Percentiles rank a stretch among this genome's conserved stretches.
These are phyloP conservation scores for Trichacis sp. DNA, from an alignment of 2,888 invertebrate species.

Conservation along the genomic window DNA sequence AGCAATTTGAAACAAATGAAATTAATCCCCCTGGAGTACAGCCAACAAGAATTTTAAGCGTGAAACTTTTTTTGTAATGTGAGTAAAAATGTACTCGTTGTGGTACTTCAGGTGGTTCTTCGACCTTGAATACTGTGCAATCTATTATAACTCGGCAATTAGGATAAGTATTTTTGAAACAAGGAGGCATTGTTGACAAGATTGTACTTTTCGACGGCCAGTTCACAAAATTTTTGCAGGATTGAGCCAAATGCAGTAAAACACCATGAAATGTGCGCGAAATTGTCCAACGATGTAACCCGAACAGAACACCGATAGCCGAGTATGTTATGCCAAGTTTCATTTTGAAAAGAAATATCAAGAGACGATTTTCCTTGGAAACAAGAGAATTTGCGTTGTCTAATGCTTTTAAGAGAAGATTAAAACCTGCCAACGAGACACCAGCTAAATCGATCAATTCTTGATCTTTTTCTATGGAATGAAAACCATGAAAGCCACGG, in stretches of 20 bases:
- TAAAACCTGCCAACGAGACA: slow-evolving; percentile 33
- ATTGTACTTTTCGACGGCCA: slow-evolving; percentile 25
- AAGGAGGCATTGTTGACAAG: slow-evolving; percentile 26
- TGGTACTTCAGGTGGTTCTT: slow-evolving; percentile 23
- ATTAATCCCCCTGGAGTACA: not conserved
- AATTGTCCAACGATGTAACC: slow-evolving; percentile 36
- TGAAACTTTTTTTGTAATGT: slow-evolving; percentile 37
- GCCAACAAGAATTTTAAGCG: slow-evolving; percentile 34
- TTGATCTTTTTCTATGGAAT: slow-evolving; percentile 33
- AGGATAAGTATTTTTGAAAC: slow-evolving; percentile 19
- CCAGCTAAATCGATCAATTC: slow-evolving; percentile 36
- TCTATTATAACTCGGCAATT: slow-evolving; percentile 41
- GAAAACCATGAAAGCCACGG: slow-evolving; percentile 28
- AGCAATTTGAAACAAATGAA: slow-evolving; percentile 1
- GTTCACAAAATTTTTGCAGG: slow-evolving; percentile 21
- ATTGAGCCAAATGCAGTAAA: slow-evolving; percentile 20
- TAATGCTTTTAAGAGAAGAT: slow-evolving; percentile 30
- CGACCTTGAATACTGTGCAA: slow-evolving; percentile 35
- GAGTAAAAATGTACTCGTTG: slow-evolving; percentile 30
- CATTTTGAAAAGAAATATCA: slow-evolving; percentile 33
- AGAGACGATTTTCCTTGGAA: slow-evolving; percentile 15
- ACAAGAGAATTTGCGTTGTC: not conserved
- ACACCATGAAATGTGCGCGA: slow-evolving; percentile 37
- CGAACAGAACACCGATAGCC: slow-evolving; percentile 26
- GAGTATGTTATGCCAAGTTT: slow-evolving; percentile 34